Percentiles rank a stretch among this genome's conserved stretches.
These are phyloP conservation scores for Micropterix aruncella DNA, from an alignment of 2,888 invertebrate species.

Conservation along the genomic window DNA sequence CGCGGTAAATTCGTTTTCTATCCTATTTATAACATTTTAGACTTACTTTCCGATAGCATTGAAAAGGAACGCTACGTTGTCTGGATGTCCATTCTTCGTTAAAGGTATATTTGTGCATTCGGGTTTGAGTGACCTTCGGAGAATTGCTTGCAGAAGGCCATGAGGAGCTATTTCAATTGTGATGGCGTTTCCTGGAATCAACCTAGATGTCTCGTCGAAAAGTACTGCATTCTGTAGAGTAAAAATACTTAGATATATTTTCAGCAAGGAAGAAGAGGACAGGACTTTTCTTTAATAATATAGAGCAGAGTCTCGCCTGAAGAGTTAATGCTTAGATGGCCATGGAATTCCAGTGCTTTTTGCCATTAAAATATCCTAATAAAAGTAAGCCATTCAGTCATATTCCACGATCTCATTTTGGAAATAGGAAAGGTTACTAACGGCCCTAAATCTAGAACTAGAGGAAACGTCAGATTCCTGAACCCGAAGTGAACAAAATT, in stretches of 20 bases:
- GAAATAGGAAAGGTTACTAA: too few relatives aligned
- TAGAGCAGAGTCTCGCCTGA: too few relatives aligned
- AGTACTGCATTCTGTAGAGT: conserved; percentile 41
- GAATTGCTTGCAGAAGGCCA: conserved; percentile 73
- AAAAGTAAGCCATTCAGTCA: too few relatives aligned
- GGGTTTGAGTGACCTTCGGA: conserved; percentile 58
- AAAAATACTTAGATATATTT: background rate
- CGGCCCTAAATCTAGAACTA: too few relatives aligned
- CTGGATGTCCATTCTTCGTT: conserved; percentile 54
- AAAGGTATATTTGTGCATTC: conserved; percentile 62
- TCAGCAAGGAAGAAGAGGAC: background rate
- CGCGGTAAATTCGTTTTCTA: too few relatives aligned
- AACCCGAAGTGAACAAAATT: conserved; percentile 1
- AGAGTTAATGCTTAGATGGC: too few relatives aligned
- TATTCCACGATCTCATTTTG: conserved; percentile 3
- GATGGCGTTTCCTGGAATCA: conserved; percentile 67
- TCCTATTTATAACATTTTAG: too few relatives aligned
- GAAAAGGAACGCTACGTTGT: conserved; percentile 46
- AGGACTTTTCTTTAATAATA: too few relatives aligned
- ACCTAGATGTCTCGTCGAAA: conserved; percentile 65
- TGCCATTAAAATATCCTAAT: too few relatives aligned
- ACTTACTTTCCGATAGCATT: conserved; percentile 52
- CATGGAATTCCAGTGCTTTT: too few relatives aligned
- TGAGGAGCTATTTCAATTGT: conserved; percentile 85
- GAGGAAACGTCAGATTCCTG: background rate